phyloP scores from a whole-genome alignment of 2,113 vertebrate species.

The Peromyscus maniculatus region DNA sequence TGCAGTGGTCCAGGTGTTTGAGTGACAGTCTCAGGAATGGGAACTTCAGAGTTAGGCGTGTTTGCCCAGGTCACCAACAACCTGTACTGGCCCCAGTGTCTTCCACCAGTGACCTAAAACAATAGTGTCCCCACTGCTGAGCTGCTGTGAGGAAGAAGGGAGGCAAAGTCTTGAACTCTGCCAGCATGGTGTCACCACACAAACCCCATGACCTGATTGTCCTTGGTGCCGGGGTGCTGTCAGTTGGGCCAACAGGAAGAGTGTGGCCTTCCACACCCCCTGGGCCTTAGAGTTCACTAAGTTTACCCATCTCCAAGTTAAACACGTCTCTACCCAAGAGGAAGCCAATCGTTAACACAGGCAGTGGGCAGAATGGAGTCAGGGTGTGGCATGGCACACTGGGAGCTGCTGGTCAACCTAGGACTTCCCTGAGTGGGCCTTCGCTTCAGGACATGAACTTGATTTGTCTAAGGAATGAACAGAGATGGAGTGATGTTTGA shows the following conservation, averaged over 20 bases:
- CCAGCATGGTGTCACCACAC: accelerated
- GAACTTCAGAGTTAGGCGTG: not conserved
- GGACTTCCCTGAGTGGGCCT: not conserved
- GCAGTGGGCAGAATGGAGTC: not conserved
- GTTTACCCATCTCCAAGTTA: not conserved
- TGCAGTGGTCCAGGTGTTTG: not conserved
- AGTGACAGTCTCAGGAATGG: not conserved
- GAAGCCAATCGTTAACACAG: not conserved
- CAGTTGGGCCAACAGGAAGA: not conserved
- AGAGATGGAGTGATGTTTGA: accelerated
- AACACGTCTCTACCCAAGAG: not conserved
- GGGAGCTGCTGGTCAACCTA: not conserved
- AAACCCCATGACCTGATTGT: accelerated
- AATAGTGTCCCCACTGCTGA: not conserved
- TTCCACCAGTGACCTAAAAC: not conserved
- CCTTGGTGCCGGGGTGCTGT: not conserved
- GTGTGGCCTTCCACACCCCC: accelerated
- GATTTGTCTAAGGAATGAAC: not conserved
- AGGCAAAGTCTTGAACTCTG: not conserved
- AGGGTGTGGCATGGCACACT: not conserved
- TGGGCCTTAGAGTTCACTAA: not conserved
- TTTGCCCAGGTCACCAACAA: not conserved
- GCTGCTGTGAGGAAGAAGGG: not conserved
- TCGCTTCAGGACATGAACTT: not conserved
- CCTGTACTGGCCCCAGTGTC: not conserved